Evolutionary conservation across 1,140 invertebrate genomes (phyloP).

Genomic region (Hylyphantes graminicola): DNA sequence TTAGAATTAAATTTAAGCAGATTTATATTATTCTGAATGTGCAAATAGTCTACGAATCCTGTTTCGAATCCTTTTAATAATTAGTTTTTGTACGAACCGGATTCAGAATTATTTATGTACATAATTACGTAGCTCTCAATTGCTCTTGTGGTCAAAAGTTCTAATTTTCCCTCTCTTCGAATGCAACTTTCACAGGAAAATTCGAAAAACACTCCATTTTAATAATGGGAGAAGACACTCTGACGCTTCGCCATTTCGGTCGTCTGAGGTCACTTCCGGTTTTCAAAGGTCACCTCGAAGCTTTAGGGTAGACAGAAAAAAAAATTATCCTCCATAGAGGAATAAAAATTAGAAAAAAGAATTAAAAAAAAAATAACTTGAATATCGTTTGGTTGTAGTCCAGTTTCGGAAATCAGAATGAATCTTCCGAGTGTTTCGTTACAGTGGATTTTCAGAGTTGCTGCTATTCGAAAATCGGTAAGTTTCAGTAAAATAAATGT

Average conservation of each 20-base stretch:
- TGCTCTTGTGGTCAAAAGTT: too few relatives aligned
- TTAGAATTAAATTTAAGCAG: too few relatives aligned
- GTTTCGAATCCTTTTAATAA: too few relatives aligned
- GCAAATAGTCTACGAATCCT: too few relatives aligned
- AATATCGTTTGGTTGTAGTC: background rate
- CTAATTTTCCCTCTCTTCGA: background rate
- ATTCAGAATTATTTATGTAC: too few relatives aligned
- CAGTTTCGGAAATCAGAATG: background rate
- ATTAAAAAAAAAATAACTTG: conserved; percentile 13
- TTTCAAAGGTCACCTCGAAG: conserved; percentile 42
- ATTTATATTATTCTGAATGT: too few relatives aligned
- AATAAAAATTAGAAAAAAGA: conserved; percentile 1
- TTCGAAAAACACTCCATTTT: background rate
- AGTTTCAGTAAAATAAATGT: background rate
- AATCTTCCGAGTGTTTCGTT: background rate
- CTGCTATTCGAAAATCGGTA: conserved; percentile 30
- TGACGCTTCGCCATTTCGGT: conserved; percentile 21
- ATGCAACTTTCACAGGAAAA: conserved; percentile 17
- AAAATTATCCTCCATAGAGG: background rate
- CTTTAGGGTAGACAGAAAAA: conserved; percentile 54
- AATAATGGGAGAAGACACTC: conserved; percentile 21
- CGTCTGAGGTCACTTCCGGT: conserved; percentile 55
- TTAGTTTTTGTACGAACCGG: too few relatives aligned
- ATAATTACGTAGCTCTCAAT: too few relatives aligned
- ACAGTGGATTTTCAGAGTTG: conserved; percentile 20